phyloP scores from a whole-genome alignment of 30 jellyfish, hydroid and myxozoan genomes.

The Morbakka virulenta region DNA sequence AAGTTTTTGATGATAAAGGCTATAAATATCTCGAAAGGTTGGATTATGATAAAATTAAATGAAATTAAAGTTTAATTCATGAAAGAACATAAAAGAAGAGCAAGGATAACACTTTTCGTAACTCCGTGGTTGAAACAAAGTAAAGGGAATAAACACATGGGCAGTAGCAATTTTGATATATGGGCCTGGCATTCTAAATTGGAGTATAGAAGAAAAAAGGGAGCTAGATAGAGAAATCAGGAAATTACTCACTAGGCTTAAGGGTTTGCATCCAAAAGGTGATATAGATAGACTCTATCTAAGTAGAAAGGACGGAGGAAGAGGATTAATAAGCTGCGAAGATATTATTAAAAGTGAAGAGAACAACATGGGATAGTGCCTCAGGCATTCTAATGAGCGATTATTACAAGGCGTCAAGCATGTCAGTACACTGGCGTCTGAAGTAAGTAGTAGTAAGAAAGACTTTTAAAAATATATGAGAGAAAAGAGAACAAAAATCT shows the following conservation, averaged over 20 bases:
- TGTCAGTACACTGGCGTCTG: not conserved
- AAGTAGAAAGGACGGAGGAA: slow-evolving; percentile 28
- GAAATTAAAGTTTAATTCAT: too few species aligned
- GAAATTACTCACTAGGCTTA: not conserved
- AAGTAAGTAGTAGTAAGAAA: not conserved
- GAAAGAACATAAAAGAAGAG: not conserved
- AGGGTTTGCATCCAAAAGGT: slow-evolving; percentile 2
- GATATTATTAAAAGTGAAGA: slow-evolving; percentile 4
- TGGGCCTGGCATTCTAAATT: not conserved
- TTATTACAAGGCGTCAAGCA: not conserved
- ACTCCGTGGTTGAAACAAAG: not conserved
- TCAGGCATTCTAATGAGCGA: not conserved
- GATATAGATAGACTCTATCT: slow-evolving; percentile 15
- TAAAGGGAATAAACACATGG: not conserved
- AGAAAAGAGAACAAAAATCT: not conserved
- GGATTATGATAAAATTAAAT: not conserved
- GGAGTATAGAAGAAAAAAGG: not conserved
- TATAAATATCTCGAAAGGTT: not conserved
- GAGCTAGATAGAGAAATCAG: not conserved
- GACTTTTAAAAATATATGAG: not conserved
- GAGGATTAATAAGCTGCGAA: slow-evolving; percentile 7
- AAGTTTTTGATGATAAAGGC: not conserved
- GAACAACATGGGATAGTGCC: slow-evolving; percentile 12
- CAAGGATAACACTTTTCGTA: not conserved
- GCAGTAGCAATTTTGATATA: not conserved